These are phyloP conservation scores for Drosophila fungiperda DNA, from an alignment of 2,888 invertebrate species.

Conservation along the genomic window DNA sequence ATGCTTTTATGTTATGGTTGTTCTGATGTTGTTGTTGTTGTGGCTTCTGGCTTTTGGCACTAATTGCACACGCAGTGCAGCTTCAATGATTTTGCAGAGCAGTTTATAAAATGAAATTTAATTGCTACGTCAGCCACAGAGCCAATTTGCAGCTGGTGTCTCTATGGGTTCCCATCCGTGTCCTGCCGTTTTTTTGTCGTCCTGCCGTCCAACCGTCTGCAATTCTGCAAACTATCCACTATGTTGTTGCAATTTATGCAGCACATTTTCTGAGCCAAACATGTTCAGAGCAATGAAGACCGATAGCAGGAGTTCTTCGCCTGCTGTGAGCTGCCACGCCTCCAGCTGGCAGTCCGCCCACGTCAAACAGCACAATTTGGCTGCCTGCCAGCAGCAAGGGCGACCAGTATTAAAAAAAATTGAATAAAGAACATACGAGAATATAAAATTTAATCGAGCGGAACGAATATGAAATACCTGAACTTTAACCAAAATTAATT, in stretches of 20 bases:
- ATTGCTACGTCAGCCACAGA: conserved; percentile 61
- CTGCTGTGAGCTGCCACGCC: conserved; percentile 32
- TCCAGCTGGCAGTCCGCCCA: conserved; percentile 36
- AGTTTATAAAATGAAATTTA: conserved; percentile 76
- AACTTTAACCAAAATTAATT: not conserved
- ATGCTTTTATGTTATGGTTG: conserved; percentile 30
- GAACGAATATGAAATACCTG: conserved; percentile 40
- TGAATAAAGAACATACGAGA: conserved; percentile 12
- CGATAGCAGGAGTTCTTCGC: conserved; percentile 26
- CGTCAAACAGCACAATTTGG: conserved; percentile 70
- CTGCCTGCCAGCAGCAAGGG: conserved; percentile 60
- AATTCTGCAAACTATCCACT: not conserved
- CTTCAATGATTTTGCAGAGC: conserved; percentile 45
- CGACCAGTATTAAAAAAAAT: conserved; percentile 3
- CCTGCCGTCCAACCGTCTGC: not conserved
- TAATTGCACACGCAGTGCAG: conserved; percentile 66
- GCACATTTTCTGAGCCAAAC: conserved; percentile 21
- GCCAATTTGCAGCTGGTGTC: conserved; percentile 61
- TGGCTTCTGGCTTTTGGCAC: conserved; percentile 23
- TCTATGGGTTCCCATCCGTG: conserved; percentile 12
- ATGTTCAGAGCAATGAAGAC: conserved; percentile 41
- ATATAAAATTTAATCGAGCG: not conserved
- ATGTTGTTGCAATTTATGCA: conserved; percentile 56
- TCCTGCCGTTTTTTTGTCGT: not conserved
- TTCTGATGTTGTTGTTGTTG: not conserved